Conservation (phyloP, 2,113 vertebrate species). For the Ginglymostoma cirratum region DNA sequence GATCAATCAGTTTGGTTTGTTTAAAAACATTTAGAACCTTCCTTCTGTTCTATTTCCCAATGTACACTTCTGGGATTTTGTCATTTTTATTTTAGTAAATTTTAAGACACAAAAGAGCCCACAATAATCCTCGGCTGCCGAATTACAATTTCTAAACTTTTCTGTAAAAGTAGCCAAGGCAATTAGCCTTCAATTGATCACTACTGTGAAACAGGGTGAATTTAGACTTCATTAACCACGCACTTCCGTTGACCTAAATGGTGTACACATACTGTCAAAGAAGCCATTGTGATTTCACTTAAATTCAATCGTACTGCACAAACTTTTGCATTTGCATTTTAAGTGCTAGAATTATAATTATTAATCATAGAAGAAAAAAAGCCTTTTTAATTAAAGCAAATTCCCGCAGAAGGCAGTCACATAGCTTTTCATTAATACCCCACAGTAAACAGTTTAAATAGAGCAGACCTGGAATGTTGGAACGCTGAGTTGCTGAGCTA, state of each 20-base stretch:
- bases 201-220: background rate
- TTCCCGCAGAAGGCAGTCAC: background rate
- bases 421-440: background rate
- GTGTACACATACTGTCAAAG: background rate
- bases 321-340: background rate
- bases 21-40: background rate
- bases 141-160: background rate
- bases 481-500: background rate
- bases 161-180: background rate
- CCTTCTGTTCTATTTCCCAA: background rate
- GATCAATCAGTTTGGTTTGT: background rate
- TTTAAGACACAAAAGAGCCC: background rate
- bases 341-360: background rate
- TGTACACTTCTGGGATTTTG: background rate
- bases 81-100: background rate
- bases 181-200: background rate
- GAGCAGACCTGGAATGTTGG: background rate
- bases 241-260: background rate
- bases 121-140: background rate
- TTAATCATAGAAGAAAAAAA: background rate
- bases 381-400: background rate
- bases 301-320: background rate
- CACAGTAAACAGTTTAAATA: background rate
- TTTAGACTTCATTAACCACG: background rate
- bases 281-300: constrained; percentile 10